phyloP scores from a whole-genome alignment of 2,888 invertebrate genomes.

The Tromatobia lineatoria region DNA sequence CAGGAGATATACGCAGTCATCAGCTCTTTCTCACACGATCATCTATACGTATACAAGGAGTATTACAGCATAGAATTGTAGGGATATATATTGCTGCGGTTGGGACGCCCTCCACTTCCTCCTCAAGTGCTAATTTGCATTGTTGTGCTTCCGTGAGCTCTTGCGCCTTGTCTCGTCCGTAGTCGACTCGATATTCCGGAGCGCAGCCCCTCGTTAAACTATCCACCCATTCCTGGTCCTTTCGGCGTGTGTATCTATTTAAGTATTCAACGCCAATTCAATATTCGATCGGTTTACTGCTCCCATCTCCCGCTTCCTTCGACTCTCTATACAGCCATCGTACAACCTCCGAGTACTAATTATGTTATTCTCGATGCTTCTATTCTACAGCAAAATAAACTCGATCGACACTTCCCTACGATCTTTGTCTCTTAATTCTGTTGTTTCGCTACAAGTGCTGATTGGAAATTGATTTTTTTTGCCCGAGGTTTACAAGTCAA shows the following conservation, averaged over 20 bases:
- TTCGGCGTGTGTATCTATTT: conserved; percentile 57
- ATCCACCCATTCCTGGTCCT: conserved; percentile 38
- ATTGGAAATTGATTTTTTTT: conserved; percentile 16
- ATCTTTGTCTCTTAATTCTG: conserved; percentile 25
- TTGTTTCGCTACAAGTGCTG: not conserved
- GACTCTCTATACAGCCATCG: conserved; percentile 21
- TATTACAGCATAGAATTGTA: not conserved
- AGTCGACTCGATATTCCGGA: conserved; percentile 49
- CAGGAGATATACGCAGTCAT: not conserved
- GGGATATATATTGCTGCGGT: conserved; percentile 18
- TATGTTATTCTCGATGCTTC: conserved; percentile 35
- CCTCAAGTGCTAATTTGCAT: conserved; percentile 58
- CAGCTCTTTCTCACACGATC: conserved; percentile 13
- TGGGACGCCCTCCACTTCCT: conserved; percentile 40
- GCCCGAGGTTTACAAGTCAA: not conserved
- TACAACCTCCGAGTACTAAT: conserved; percentile 35
- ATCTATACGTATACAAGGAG: conserved; percentile 19
- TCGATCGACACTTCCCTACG: conserved; percentile 16
- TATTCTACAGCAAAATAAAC: conserved; percentile 17
- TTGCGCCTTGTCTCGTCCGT: conserved; percentile 42
- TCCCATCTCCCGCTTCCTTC: conserved; percentile 20
- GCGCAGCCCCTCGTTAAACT: conserved; percentile 30
- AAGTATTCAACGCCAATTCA: conserved; percentile 58
- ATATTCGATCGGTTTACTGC: conserved; percentile 53
- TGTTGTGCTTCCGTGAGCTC: conserved; percentile 38